Evolutionary conservation across 1,140 invertebrate genomes (phyloP).

Genomic region (Eumeta japonica): DNA sequence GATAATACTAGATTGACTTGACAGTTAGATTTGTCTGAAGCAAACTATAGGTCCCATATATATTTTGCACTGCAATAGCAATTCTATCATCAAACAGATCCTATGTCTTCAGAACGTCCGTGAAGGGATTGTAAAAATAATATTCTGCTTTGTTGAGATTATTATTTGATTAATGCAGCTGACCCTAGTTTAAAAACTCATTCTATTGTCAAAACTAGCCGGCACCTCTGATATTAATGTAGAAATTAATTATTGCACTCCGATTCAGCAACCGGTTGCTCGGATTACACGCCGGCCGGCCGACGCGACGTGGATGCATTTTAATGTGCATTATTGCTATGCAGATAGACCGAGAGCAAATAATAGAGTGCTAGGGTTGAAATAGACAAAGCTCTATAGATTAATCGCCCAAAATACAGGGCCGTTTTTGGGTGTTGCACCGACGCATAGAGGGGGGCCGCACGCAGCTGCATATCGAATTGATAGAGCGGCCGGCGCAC

Average conservation of each 20-base stretch:
- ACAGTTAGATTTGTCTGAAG: no score
- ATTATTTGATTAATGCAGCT: no score
- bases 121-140: no score
- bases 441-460: not conserved
- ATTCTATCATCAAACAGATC: no score
- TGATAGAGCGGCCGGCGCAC: slow-evolving; percentile 36
- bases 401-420: slow-evolving; percentile 45
- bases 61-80: no score
- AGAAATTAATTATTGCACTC: not conserved
- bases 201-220: no score
- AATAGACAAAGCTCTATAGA: slow-evolving; percentile 41
- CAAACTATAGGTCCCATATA: no score
- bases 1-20: no score
- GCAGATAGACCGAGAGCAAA: slow-evolving; percentile 33
- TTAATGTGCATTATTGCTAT: slow-evolving; percentile 28
- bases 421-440: slow-evolving; percentile 27
- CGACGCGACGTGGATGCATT: slow-evolving; percentile 17
- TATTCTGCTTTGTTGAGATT: no score
- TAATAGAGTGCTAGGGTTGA: slow-evolving; percentile 18
- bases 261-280: slow-evolving; percentile 9
- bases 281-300: slow-evolving; percentile 9
- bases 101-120: no score
- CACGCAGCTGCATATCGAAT: slow-evolving; percentile 46
- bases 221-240: slow-evolving; percentile 2
- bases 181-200: no score